These are phyloP conservation scores for Lutjanus erythropterus DNA, from an alignment of 2,113 vertebrate genomes.

Conservation along the genomic window DNA sequence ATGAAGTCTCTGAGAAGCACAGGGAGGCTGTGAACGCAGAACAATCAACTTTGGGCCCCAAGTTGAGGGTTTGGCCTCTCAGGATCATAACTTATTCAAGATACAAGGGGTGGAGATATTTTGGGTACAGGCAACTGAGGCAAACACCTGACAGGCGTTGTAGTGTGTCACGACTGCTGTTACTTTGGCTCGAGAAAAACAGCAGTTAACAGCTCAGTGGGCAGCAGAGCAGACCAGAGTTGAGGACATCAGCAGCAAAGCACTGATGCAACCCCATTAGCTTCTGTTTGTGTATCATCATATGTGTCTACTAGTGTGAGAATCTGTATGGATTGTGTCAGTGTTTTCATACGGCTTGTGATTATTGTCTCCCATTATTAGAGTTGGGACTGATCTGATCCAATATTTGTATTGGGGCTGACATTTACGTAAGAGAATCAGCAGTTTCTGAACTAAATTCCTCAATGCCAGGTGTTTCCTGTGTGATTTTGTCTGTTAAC, in stretches of 20 bases:
- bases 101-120: conserved; percentile 50
- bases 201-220: conserved; percentile 39
- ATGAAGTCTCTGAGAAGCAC: neutral
- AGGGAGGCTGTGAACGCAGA: conserved; percentile 3
- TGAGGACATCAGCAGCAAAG: conserved; percentile 10
- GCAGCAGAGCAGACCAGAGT: conserved; percentile 52
- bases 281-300: conserved; percentile 4
- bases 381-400: too few species aligned
- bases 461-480: too few species aligned
- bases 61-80: conserved; percentile 24
- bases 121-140: conserved; percentile 39
- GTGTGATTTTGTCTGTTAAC: too few species aligned
- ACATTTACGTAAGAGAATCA: too few species aligned
- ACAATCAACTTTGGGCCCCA: conserved; percentile 7
- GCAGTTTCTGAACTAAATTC: too few species aligned
- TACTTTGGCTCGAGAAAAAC: conserved; percentile 26
- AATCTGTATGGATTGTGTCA: neutral
- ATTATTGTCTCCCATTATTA: too few species aligned
- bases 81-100: conserved; percentile 71
- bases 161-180: conserved; percentile 38
- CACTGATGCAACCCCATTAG: neutral
- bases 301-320: neutral
- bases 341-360: too few species aligned
- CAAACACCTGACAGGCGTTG: conserved; percentile 24
- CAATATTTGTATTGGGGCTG: too few species aligned